Evolutionary conservation across 2,797 vertebrate genomes (phyloP).

Genomic region (Pelochelys cantorii): DNA sequence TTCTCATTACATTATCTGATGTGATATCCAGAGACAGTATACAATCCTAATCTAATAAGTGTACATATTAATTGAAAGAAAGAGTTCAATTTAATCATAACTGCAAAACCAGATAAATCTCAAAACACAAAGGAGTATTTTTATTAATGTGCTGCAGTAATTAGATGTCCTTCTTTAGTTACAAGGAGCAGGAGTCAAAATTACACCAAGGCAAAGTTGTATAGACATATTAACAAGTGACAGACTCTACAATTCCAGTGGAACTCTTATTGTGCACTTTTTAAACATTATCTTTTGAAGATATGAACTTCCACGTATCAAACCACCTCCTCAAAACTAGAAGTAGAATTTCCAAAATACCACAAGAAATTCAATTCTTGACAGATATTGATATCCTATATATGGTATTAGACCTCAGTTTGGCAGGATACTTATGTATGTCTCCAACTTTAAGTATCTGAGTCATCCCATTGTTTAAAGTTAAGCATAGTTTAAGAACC

Average conservation of each 20-base stretch:
- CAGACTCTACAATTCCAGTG: neutral
- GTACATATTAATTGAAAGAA: constrained; percentile 27
- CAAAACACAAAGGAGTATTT: constrained; percentile 14
- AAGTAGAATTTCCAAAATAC: constrained; percentile 4
- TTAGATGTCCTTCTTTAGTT: neutral
- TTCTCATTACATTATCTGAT: neutral
- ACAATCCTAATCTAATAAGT: neutral
- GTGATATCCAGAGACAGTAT: neutral
- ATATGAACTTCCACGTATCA: neutral
- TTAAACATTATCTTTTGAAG: constrained; percentile 4
- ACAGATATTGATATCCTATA: rapidly evolving
- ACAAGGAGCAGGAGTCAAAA: neutral
- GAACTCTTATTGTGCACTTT: neutral
- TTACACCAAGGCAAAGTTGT: neutral
- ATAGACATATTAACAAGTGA: neutral
- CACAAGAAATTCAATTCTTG: constrained; percentile 15
- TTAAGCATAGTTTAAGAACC: constrained; percentile 42
- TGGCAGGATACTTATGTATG: constrained; percentile 33
- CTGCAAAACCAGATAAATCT: neutral
- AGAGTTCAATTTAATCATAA: neutral
- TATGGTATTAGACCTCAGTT: constrained; percentile 29
- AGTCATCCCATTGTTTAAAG: constrained; percentile 36
- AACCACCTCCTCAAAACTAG: neutral
- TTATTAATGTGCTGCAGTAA: neutral
- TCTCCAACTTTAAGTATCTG: constrained; percentile 4